These are phyloP conservation scores for Ooceraea biroi DNA, from an alignment of 1,140 invertebrate genomes.

Conservation along the genomic window DNA sequence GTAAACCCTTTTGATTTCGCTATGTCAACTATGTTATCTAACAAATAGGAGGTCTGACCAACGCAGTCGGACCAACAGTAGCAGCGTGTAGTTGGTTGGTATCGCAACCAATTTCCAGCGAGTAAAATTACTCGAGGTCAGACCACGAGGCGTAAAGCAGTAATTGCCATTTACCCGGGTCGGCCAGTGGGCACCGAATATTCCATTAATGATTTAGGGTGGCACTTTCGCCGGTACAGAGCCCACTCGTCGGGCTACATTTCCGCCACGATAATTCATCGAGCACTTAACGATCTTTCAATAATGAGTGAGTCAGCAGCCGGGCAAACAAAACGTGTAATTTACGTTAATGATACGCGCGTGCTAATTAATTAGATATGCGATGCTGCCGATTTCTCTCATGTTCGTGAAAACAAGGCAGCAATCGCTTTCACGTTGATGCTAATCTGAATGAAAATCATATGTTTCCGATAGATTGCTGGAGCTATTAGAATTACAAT, in stretches of 20 bases:
- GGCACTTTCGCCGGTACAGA: constrained; percentile 71
- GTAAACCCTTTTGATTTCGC: constrained; percentile 13
- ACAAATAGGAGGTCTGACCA: constrained; percentile 52
- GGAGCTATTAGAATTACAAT: background rate
- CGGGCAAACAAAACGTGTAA: constrained; percentile 73
- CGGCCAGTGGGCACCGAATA: constrained; percentile 74
- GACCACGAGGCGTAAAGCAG: constrained; percentile 74
- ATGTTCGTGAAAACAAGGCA: constrained; percentile 3
- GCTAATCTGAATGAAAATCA: constrained; percentile 7
- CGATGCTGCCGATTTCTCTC: constrained; percentile 51
- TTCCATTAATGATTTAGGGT: constrained; percentile 76
- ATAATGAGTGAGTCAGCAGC: constrained; percentile 74
- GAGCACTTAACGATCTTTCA: constrained; percentile 75
- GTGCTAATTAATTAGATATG: constrained; percentile 72
- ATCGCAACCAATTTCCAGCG: constrained; percentile 71
- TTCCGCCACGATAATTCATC: constrained; percentile 74
- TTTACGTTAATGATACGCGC: constrained; percentile 72
- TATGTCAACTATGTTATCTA: constrained; percentile 28
- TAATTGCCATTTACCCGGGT: constrained; percentile 74
- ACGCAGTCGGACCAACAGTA: constrained; percentile 2
- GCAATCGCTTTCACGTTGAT: background rate
- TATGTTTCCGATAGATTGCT: background rate
- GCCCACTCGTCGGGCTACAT: constrained; percentile 71
- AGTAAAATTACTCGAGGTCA: constrained; percentile 75
- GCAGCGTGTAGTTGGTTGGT: constrained; percentile 64